Evolutionary conservation across 2,113 vertebrate species (phyloP), one percentile per base, ranked within the genome.

Genomic region (Argyrosomus japonicus): DNA sequence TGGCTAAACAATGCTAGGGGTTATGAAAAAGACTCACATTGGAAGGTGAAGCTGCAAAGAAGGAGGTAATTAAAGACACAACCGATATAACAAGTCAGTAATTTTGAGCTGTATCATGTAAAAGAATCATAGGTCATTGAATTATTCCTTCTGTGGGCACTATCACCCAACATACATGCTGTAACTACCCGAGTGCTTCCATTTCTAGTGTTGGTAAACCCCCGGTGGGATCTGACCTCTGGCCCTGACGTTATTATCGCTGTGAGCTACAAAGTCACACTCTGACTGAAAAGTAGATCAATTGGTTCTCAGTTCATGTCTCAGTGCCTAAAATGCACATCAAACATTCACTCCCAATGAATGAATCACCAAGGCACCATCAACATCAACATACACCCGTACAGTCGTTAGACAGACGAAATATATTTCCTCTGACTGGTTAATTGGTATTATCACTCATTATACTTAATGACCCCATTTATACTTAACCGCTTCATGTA

Each of bases 271-370:
- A 86, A n/a, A 68, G 68, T 53, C 64, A 19, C 56, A 25, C 53
- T 32, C 57, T 53, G 63, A 73, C 82, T 83, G 68, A 56, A 74
- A 71, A 85, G 68, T 11, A 43, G 58, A 84, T 82, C 47, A 76
- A 65, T 71, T 71, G 23, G 43, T 56, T 83, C 70, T 72, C 56
- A 43, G 21, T 45, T 73, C n/a, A 62, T 67, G 65, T 48, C 72
- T 70, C 68, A 15, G 58, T 27, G 43, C n/a, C 12, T 50, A 11
- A 61, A 45, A 58, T 60, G 6, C 4, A 40, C 45, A 45, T 68
- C 23, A 61, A 32, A 54, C 36, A 36, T 65, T 50, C 25, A 73
- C 25, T 68, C 23, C 23, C 54, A 60, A n/a, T 18, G 54, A 69
- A 56, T 25, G 19, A 56, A 53, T 45, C 45, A 63, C 18, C 4